These are phyloP conservation scores for Hyles vespertilio DNA, from an alignment of 1,140 invertebrate genomes.

Conservation along the genomic window DNA sequence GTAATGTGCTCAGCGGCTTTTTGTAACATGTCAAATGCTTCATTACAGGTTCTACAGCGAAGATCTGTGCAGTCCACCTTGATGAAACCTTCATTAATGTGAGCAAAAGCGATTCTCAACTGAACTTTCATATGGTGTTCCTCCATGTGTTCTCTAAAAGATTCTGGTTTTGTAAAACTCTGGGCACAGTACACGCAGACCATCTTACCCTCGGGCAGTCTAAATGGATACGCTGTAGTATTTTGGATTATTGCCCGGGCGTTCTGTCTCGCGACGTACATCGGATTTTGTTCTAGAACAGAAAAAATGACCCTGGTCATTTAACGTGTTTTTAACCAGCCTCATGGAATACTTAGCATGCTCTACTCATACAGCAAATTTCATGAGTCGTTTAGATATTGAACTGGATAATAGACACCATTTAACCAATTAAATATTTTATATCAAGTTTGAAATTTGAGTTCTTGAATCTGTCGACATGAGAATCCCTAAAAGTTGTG, in stretches of 20 bases:
- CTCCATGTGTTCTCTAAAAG: constrained; percentile 33
- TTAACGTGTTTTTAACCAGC: constrained; percentile 10
- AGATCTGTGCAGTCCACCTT: constrained; percentile 54
- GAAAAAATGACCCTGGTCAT: constrained; percentile 40
- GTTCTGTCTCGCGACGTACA: constrained; percentile 38
- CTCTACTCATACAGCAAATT: no score
- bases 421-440: no score
- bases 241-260: constrained; percentile 40
- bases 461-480: no score
- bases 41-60: constrained; percentile 40
- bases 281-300: constrained; percentile 39
- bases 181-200: constrained; percentile 46
- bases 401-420: no score
- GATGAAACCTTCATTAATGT: constrained; percentile 42
- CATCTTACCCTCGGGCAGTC: constrained; percentile 33
- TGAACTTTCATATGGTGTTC: constrained; percentile 8
- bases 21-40: constrained; percentile 32
- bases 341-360: no score
- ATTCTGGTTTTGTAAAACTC: constrained; percentile 23
- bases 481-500: no score
- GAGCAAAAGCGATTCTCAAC: constrained; percentile 15
- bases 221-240: constrained; percentile 42
- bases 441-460: no score
- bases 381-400: no score
- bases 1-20: constrained; percentile 43